Conservation (phyloP, 2,113 vertebrate genomes). For the Leptocoma aspasia region DNA sequence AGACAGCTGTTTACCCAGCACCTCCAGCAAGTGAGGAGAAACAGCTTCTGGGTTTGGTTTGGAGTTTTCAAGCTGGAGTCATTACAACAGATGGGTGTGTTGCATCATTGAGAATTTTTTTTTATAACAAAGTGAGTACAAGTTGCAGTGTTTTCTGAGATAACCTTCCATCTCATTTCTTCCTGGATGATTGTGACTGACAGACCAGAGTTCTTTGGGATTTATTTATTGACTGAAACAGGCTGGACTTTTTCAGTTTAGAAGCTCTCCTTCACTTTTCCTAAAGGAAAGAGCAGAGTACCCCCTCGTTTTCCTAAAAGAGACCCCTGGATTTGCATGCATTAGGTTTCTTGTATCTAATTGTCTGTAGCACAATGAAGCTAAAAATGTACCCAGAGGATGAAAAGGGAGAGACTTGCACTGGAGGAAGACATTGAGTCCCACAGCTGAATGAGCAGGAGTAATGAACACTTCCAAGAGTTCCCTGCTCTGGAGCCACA, state of each 20-base stretch:
- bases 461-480: background rate
- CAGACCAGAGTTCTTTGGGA: background rate
- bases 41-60: background rate
- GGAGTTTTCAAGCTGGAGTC: background rate
- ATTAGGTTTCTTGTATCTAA: background rate
- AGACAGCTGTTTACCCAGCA: background rate
- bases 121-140: background rate
- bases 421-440: background rate
- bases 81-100: background rate
- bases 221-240: constrained; percentile 6
- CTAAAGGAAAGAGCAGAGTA: background rate
- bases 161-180: background rate
- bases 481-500: background rate
- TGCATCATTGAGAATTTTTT: background rate
- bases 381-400: background rate
- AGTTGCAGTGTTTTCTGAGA: background rate
- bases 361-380: background rate
- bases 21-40: background rate
- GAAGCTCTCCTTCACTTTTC: background rate
- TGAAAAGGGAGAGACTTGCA: background rate
- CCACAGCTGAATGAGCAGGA: background rate
- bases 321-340: background rate
- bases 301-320: background rate
- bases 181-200: background rate
- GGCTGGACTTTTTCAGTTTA: background rate